phyloP scores from a whole-genome alignment of 2,888 invertebrate genomes.

The Tethea ocularis region DNA sequence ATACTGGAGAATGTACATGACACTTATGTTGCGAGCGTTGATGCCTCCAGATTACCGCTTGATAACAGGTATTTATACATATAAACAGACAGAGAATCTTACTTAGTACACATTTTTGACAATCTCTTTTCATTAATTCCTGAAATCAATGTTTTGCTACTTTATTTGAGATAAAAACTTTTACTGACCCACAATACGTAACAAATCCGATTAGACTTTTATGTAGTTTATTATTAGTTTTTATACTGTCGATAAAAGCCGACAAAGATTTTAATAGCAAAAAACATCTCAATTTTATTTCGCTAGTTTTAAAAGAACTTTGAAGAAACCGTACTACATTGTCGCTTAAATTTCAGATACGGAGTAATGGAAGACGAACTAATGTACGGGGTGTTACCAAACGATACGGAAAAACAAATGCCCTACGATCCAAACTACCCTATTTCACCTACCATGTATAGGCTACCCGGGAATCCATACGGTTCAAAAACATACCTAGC shows the following conservation, averaged over 20 bases:
- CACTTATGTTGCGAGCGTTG: conserved; percentile 78
- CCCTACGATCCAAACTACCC: conserved; percentile 79
- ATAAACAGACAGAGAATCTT: no score
- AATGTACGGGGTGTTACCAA: conserved; percentile 72
- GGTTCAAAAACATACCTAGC: conserved; percentile 77
- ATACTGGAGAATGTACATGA: conserved; percentile 85
- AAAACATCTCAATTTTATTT: background rate
- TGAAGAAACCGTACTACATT: background rate
- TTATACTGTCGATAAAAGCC: no score
- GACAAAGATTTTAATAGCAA: no score
- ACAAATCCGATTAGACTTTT: no score
- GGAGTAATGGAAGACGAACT: conserved; percentile 77
- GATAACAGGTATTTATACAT: conserved; percentile 66
- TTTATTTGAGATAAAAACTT: no score
- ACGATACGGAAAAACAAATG: conserved; percentile 73
- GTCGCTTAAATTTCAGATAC: conserved; percentile 63
- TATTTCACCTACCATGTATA: conserved; percentile 78
- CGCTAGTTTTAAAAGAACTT: background rate
- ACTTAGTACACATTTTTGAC: no score
- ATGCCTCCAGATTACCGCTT: conserved; percentile 65
- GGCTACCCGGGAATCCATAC: conserved; percentile 75
- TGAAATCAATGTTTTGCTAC: no score
- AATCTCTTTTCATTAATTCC: no score
- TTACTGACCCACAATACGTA: no score
- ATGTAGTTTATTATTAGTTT: no score